Conservation (phyloP, 1,140 invertebrate genomes). For the Alviniconcha marisindica region DNA sequence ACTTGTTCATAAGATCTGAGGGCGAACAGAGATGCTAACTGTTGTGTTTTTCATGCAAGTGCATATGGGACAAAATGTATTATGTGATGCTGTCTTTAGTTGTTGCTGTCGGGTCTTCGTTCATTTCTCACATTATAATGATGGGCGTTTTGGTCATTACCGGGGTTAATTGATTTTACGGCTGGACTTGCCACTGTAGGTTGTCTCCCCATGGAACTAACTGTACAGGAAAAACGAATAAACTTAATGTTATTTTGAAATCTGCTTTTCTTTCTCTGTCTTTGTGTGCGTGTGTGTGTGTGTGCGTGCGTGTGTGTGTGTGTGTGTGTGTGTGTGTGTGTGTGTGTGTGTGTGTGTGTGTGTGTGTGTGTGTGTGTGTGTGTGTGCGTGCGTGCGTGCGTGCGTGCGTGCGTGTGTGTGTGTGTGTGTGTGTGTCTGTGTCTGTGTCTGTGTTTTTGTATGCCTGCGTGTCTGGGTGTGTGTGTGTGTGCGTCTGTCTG, state of each 20-base stretch:
- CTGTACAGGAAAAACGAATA: conserved; percentile 7
- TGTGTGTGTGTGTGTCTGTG: not conserved
- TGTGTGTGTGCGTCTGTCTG: not conserved
- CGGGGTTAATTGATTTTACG: too few relatives aligned
- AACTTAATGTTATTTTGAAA: conserved; percentile 30
- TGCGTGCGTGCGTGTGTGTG: too few relatives aligned
- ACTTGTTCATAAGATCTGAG: too few relatives aligned
- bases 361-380: not conserved
- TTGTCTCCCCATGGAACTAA: conserved; percentile 4
- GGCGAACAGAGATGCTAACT: too few relatives aligned
- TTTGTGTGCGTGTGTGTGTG: not conserved
- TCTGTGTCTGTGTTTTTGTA: not conserved
- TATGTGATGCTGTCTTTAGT: too few relatives aligned
- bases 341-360: not conserved
- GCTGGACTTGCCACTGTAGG: too few relatives aligned
- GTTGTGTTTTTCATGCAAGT: too few relatives aligned
- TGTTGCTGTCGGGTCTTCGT: too few relatives aligned
- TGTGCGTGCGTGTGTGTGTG: not conserved
- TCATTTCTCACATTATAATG: too few relatives aligned
- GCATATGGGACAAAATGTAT: too few relatives aligned
- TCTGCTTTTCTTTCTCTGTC: not conserved
- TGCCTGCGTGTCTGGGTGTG: not conserved
- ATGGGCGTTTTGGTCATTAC: too few relatives aligned
- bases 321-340: not conserved
- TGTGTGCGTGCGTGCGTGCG: too few relatives aligned